Evolutionary conservation across 2,113 vertebrate genomes (phyloP).

Genomic region (Elephas maximus): DNA sequence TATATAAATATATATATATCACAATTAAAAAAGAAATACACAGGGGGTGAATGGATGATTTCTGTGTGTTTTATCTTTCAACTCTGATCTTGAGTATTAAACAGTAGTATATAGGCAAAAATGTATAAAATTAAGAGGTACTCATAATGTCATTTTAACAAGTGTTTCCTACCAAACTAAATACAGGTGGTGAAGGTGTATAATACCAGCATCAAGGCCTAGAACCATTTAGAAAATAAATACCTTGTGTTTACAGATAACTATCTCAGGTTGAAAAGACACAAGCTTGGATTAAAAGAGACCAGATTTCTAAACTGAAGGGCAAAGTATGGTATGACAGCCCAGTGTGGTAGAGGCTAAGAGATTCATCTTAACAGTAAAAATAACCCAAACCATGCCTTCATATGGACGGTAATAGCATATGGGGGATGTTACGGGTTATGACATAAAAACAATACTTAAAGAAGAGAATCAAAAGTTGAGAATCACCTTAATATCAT

Average conservation of each 20-base stretch:
- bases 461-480: background rate
- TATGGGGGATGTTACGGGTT: background rate
- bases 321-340: background rate
- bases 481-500: background rate
- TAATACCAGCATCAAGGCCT: background rate
- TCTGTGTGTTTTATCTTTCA: background rate
- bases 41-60: background rate
- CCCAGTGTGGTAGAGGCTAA: background rate
- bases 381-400: background rate
- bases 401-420: background rate
- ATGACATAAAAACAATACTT: background rate
- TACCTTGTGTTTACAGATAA: background rate
- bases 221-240: background rate
- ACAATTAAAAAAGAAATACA: background rate
- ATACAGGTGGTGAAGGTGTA: background rate
- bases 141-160: background rate
- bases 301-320: background rate
- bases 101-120: background rate
- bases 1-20: background rate
- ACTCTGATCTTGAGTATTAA: background rate
- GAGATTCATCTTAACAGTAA: background rate
- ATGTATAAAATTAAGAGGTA: background rate
- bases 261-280: background rate
- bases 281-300: background rate
- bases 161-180: slow-evolving; percentile 24